These are phyloP conservation scores for Mus spretus DNA, from an alignment of 2,797 vertebrate species.

Conservation along the genomic window DNA sequence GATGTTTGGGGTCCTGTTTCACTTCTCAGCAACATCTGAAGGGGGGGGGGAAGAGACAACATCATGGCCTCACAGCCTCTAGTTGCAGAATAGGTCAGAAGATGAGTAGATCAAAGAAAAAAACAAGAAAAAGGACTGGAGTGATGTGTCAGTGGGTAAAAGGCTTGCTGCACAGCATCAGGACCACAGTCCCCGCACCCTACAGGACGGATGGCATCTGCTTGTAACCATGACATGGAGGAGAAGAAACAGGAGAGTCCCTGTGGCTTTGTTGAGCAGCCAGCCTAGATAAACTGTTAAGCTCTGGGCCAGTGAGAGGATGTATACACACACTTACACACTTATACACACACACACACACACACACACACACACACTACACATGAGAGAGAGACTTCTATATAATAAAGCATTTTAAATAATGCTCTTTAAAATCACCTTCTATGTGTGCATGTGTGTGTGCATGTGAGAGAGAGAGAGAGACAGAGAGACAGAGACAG, in stretches of 20 bases:
- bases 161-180: not conserved
- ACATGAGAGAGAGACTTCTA: not conserved
- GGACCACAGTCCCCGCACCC: not conserved
- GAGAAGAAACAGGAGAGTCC: not conserved
- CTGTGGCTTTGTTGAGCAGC: not conserved
- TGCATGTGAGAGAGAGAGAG: not conserved
- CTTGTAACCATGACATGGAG: not conserved
- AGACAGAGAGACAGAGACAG: not conserved
- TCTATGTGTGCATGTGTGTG: not conserved
- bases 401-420: not conserved
- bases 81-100: not conserved
- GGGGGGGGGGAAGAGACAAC: not conserved
- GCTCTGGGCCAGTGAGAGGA: not conserved
- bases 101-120: not conserved
- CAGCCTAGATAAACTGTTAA: not conserved
- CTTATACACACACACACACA: not conserved
- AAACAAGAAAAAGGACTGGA: not conserved
- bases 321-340: not conserved
- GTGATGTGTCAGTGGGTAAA: not conserved
- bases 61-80: not conserved
- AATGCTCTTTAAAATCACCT: slow-evolving; percentile 4
- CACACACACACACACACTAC: not conserved
- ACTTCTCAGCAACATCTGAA: rapidly evolving
- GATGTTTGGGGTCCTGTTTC: not conserved
- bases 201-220: not conserved